phyloP scores from a whole-genome alignment of 2,797 vertebrate species.

The Borostomias antarcticus region DNA sequence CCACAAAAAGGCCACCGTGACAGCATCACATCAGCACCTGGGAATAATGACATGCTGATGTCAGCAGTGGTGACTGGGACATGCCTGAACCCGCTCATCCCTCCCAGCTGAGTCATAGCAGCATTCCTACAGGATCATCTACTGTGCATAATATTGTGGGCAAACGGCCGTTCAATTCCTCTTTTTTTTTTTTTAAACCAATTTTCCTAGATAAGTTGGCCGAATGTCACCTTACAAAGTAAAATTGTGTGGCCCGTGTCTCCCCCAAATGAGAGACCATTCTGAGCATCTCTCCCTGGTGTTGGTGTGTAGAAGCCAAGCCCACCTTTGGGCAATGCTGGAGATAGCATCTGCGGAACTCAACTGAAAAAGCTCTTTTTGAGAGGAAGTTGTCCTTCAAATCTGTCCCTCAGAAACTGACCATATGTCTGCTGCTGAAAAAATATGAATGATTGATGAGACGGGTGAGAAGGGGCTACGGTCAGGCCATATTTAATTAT shows the following conservation, averaged over 20 bases:
- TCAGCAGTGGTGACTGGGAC: constrained; percentile 14
- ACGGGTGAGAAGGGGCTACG: constrained; percentile 48
- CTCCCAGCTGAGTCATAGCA: too few relatives aligned
- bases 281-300: constrained; percentile 10
- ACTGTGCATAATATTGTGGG: too few relatives aligned
- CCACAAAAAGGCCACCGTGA: neutral
- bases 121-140: too few relatives aligned
- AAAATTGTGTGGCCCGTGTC: neutral
- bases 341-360: constrained; percentile 38
- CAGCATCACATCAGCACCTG: constrained; percentile 8
- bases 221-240: neutral
- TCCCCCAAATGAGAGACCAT: constrained; percentile 8
- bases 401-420: constrained; percentile 58
- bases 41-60: constrained; percentile 22
- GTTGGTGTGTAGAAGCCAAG: constrained; percentile 46
- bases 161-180: neutral
- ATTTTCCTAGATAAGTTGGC: neutral
- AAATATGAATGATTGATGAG: constrained; percentile 63
- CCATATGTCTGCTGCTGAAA: constrained; percentile 54
- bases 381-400: constrained; percentile 22
- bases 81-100: too few relatives aligned
- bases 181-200: neutral
- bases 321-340: constrained; percentile 41
- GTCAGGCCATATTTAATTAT: constrained; percentile 70
- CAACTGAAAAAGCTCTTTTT: constrained; percentile 30